These are phyloP conservation scores for Phymorhynchus buccinoides DNA, from an alignment of 1,140 invertebrate species.

Conservation along the genomic window DNA sequence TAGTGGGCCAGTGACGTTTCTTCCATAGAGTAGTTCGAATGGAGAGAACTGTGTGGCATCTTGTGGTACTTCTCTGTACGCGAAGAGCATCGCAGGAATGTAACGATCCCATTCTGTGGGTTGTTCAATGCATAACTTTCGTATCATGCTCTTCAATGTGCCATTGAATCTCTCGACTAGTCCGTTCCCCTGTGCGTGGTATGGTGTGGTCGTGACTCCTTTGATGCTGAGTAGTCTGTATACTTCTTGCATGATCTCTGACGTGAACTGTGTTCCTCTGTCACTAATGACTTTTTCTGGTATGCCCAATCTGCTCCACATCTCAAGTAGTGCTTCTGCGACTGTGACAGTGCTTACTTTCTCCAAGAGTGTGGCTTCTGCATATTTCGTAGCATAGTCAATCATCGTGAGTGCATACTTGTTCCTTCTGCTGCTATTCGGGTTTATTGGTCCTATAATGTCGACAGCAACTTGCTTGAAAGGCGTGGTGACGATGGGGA, in stretches of 20 bases:
- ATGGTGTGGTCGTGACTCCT: no score
- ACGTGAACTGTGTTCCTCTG: conserved; percentile 29
- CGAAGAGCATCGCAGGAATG: conserved; percentile 42
- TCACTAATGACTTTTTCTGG: conserved; percentile 20
- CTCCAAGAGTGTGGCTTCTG: background rate
- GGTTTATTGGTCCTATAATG: no score
- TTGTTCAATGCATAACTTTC: conserved; percentile 48
- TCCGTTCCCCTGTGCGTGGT: conserved; percentile 44
- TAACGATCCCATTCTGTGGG: conserved; percentile 64
- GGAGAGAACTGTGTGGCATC: conserved; percentile 33
- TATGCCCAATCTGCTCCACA: background rate
- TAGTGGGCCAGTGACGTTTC: no score
- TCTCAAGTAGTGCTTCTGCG: background rate
- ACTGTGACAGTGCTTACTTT: background rate
- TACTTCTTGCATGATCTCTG: background rate
- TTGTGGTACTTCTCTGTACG: conserved; percentile 39
- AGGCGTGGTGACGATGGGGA: no score
- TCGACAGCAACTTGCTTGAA: no score
- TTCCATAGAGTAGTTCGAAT: conserved; percentile 38
- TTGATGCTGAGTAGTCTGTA: conserved; percentile 46
- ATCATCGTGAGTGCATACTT: background rate
- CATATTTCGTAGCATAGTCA: background rate
- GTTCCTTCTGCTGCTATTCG: no score
- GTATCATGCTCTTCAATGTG: conserved; percentile 56
- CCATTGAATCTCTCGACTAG: conserved; percentile 45